Conservation (phyloP, 2,888 invertebrate genomes). For the Sarcophaga variegata region DNA sequence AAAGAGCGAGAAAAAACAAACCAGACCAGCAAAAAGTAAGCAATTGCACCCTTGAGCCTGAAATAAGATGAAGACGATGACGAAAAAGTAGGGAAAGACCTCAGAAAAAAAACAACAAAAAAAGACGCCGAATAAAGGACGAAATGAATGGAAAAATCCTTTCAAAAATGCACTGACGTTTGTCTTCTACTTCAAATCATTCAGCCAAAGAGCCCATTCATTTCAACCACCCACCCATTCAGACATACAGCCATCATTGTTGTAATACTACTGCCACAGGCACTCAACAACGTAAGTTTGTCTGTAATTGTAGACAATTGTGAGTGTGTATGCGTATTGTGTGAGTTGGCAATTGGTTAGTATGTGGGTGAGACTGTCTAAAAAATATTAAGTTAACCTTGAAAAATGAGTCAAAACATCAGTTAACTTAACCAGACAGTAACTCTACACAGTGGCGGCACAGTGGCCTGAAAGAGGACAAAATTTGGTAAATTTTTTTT, state of each 20-base stretch:
- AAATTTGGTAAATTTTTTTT: background rate
- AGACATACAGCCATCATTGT: background rate
- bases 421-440: slow-evolving; percentile 71
- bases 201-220: background rate
- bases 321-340: background rate
- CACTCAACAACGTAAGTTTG: background rate
- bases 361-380: slow-evolving; percentile 62
- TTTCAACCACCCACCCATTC: too few relatives aligned
- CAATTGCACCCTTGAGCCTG: slow-evolving; percentile 63
- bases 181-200: slow-evolving; percentile 46
- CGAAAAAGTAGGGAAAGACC: slow-evolving; percentile 9
- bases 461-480: slow-evolving; percentile 2
- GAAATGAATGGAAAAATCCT: slow-evolving; percentile 30
- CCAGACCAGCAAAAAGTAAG: background rate
- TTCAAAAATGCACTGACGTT: slow-evolving; percentile 64
- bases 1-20: too few relatives aligned
- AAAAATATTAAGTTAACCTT: slow-evolving; percentile 76
- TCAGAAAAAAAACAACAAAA: slow-evolving; percentile 31
- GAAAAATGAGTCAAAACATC: slow-evolving; percentile 80
- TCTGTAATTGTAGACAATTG: background rate
- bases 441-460: slow-evolving; percentile 41
- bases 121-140: background rate
- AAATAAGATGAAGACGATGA: background rate
- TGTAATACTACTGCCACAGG: background rate
- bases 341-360: slow-evolving; percentile 17